These are phyloP conservation scores for Atta colombica DNA, from an alignment of 1,140 invertebrate species.

Conservation along the genomic window DNA sequence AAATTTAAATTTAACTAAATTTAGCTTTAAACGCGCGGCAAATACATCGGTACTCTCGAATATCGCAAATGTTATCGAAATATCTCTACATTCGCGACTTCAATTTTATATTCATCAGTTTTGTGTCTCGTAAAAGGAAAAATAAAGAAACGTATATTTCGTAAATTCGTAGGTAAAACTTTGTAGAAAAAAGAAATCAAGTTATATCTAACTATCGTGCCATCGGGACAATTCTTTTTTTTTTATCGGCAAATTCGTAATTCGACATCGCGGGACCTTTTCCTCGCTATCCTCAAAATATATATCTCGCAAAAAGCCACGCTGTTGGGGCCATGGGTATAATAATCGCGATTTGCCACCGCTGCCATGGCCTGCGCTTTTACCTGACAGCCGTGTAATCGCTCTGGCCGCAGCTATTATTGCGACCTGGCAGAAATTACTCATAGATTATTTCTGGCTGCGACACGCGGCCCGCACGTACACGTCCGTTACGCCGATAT, in stretches of 20 bases:
- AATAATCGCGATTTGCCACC: conserved; percentile 56
- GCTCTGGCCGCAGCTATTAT: conserved; percentile 69
- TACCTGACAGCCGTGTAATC: conserved; percentile 66
- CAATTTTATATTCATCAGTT: not conserved
- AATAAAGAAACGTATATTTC: not conserved
- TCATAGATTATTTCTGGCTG: conserved; percentile 74
- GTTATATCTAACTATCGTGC: not conserved
- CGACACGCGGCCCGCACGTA: conserved; percentile 60
- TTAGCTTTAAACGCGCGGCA: not conserved
- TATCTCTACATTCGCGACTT: not conserved
- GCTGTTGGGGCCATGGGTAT: not conserved
- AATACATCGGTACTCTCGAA: not conserved
- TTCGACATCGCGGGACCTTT: conserved; percentile 6
- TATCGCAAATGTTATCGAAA: not conserved
- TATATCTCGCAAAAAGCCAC: conserved; percentile 49
- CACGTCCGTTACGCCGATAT: conserved; percentile 62
- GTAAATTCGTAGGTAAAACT: not conserved
- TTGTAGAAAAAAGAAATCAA: not conserved
- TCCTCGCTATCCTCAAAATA: not conserved
- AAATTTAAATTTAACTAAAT: conserved; percentile 29
- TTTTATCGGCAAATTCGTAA: not conserved
- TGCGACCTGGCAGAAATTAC: conserved; percentile 75
- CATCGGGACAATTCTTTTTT: not conserved
- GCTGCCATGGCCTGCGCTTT: conserved; percentile 43
- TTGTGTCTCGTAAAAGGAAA: not conserved